Percentiles rank a stretch among this genome's conserved stretches.
phyloP scores from a whole-genome alignment of 30 jellyfish, hydroid and myxozoan species.

The Aurelia aurita region DNA sequence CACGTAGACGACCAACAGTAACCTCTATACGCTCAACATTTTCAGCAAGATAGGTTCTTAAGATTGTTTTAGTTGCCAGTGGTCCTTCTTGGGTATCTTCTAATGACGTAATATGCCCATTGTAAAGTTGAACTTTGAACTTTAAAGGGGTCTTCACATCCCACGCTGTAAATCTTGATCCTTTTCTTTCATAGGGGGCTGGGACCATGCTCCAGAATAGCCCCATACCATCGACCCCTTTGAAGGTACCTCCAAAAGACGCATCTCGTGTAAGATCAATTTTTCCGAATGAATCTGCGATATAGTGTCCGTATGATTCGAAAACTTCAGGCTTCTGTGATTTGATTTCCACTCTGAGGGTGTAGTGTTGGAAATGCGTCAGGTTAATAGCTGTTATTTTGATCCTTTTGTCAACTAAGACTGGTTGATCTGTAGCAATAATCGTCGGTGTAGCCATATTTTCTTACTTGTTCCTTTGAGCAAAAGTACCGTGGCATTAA shows the following conservation, averaged over 20 bases:
- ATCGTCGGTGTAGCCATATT: slow-evolving; percentile 6
- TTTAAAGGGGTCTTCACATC: slow-evolving; percentile 32
- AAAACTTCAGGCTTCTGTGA: slow-evolving; percentile 1
- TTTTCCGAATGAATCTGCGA: slow-evolving; percentile 35
- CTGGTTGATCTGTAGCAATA: slow-evolving; percentile 35
- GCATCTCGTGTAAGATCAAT: slow-evolving; percentile 34
- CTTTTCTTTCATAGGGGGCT: slow-evolving; percentile 61
- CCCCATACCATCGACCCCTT: slow-evolving; percentile 70
- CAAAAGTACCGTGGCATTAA: too few species aligned
- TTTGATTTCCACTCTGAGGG: slow-evolving; percentile 49
- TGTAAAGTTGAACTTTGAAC: slow-evolving; percentile 21
- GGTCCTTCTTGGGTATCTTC: slow-evolving; percentile 18
- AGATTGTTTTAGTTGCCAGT: slow-evolving; percentile 26
- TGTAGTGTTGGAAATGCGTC: slow-evolving; percentile 34
- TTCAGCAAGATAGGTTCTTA: slow-evolving; percentile 60
- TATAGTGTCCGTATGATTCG: slow-evolving; percentile 63
- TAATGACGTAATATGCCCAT: slow-evolving; percentile 48
- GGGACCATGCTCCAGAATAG: slow-evolving; percentile 75
- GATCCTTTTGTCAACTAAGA: slow-evolving; percentile 52
- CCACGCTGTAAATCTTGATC: slow-evolving; percentile 18
- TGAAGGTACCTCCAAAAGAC: slow-evolving; percentile 60
- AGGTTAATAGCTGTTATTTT: slow-evolving; percentile 4
- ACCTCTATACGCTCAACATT: slow-evolving; percentile 49
- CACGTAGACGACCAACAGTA: slow-evolving; percentile 62
- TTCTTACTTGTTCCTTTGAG: neutral